Evolutionary conservation across 2,888 invertebrate genomes (phyloP).

Genomic region (Chloromyia formosa): DNA sequence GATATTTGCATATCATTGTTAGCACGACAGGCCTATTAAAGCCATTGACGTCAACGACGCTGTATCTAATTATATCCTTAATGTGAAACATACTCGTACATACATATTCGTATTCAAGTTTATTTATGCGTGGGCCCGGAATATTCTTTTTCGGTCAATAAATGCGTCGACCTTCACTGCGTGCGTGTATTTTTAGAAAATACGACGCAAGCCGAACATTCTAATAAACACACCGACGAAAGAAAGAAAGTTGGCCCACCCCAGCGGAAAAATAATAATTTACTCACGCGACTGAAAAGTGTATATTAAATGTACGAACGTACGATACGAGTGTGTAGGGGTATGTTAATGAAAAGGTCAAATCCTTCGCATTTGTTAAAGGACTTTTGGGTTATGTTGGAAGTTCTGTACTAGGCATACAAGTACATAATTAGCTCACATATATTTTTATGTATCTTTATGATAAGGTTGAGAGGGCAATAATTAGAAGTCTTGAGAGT

Average conservation of each 20-base stretch:
- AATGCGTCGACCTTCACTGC: constrained; percentile 34
- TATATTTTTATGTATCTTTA: no score
- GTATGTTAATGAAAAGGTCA: constrained; percentile 4
- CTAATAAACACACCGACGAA: background rate
- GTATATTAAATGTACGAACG: background rate
- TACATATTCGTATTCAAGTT: background rate
- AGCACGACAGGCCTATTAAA: background rate
- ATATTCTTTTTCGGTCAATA: constrained; percentile 31
- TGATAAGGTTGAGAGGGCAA: no score
- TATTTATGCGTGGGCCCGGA: no score
- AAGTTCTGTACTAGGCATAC: background rate
- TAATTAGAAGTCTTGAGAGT: no score
- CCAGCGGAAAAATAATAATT: no score
- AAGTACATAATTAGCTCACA: no score
- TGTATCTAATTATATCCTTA: constrained; percentile 31
- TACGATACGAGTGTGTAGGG: background rate
- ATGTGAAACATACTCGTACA: constrained; percentile 12
- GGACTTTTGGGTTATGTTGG: background rate
- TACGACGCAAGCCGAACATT: background rate
- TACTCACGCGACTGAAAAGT: constrained; percentile 14
- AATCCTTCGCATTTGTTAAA: background rate
- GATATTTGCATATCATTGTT: constrained; percentile 6
- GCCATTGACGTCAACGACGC: constrained; percentile 30
- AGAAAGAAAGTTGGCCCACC: no score
- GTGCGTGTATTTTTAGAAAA: constrained; percentile 27